Base-by-base conservation (phyloP, 2,888 invertebrate genomes). In the Platycnemis pennipes region DNA sequence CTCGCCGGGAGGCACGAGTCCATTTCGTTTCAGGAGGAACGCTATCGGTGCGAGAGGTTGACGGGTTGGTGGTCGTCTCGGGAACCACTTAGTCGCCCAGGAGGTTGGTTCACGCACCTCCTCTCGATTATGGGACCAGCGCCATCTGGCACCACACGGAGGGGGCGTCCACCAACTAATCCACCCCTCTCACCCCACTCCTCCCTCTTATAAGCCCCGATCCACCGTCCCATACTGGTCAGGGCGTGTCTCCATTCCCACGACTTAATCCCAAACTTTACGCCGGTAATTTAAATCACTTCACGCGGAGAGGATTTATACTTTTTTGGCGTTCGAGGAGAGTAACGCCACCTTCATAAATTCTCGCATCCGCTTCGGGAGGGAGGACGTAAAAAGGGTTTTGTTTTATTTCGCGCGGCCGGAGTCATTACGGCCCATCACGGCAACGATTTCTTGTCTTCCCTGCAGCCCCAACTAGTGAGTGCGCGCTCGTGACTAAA, bases 231-330 rank as follows among this genome's bases (percentile, higher is more conserved):
- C 63, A 63, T 63, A 63, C n/a, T 63, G 63, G 63, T 26, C 63
- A 63, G 63, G 63, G 63, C 63, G 63, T 26, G 63, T 63, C 63
- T 63, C 26, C 63, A 63, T 63, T 63, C 63, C 63, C 63, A 63
- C 63, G 63, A n/a, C 63, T 63, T 63, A 63, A 63, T 63, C 63
- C 63, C 63, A 63, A 63, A 63, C 63, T 63, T n/a, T 26, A 63
- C 63, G 63, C 63, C 63, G 7, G 63, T n/a, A 63, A 63, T 63
- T 63, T 63, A 63, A 63, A 63, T 63, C 63, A 63, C 63, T 63
- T 63, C 63, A 63, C 63, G 22, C 26, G 63, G 63, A 63, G 63
- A 8, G n/a, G 63, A 63, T 63, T 63, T 63, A 63, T 63, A 63
- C n/a, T n/a, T n/a, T n/a, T 63, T 63, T n/a, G 63, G n/a, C 63